Conservation (phyloP, 2,113 vertebrate genomes). For the Actenoides hombroni region DNA sequence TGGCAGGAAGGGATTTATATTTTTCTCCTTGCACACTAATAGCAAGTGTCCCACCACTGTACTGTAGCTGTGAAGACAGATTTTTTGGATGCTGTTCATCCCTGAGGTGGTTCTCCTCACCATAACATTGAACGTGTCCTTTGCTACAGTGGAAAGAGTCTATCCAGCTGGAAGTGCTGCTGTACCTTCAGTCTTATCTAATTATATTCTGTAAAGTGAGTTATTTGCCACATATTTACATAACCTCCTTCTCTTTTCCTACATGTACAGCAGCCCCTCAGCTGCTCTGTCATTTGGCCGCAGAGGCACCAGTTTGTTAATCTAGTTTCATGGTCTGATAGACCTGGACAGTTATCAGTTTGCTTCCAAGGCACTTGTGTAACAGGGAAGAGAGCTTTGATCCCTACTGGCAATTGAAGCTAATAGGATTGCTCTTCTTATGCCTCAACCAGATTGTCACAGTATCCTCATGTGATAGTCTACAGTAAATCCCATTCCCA, state of each 20-base stretch:
- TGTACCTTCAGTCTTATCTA: constrained; percentile 3
- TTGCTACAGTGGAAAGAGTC: background rate
- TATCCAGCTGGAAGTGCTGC: background rate
- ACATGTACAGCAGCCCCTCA: background rate
- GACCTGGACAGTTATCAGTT: constrained; percentile 47
- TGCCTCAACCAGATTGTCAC: constrained; percentile 5
- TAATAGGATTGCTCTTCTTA: constrained; percentile 34
- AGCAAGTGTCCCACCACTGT: background rate
- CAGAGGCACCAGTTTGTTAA: constrained; percentile 32
- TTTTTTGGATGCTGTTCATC: background rate
- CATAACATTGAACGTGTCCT: background rate
- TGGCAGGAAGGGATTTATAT: background rate
- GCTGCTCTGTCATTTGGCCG: constrained; percentile 20
- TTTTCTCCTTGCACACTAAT: background rate
- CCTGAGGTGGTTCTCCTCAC: background rate
- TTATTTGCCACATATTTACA: constrained; percentile 39
- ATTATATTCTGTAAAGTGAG: constrained; percentile 3
- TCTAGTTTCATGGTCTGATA: constrained; percentile 57
- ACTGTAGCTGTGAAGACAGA: background rate
- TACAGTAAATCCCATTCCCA: background rate
- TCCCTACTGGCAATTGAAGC: background rate
- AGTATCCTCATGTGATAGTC: constrained; percentile 40
- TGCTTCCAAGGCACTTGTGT: constrained; percentile 11
- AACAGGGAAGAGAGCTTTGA: background rate
- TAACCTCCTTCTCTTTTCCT: background rate